Evolutionary conservation across 53 echinoderm and acorn worm genomes (phyloP), one percentile per base, ranked within the genome.

Genomic region (Apostichopus leukothele): DNA sequence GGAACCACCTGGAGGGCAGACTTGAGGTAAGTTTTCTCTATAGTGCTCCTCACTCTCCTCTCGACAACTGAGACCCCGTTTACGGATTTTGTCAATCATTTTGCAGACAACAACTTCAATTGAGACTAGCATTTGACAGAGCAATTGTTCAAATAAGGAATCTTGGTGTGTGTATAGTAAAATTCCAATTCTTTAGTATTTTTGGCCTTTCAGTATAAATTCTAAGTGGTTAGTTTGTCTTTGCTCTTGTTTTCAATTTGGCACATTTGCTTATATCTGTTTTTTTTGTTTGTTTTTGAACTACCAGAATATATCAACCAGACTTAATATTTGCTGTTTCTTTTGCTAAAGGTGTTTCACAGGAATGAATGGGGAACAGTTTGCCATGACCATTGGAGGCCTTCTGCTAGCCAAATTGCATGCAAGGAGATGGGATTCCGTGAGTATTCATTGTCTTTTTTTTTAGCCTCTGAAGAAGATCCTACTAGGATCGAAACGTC

Each of bases 341-440:
- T 52, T 81, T 50, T 50, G n/a, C 4, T 50, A 52, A 25, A 96
- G 96, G 89, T 96, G 0, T 90, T 91, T 51, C 87, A 98, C 61
- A 93, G 89, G 1, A 80, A 88, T 22, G 91, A 94, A 53, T 99
- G 96, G 99, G 99, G 99, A 26, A 92, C 99, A 8, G 91, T 99
- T 27, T 99, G 95, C 75, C 78, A 88, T 74, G 96, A 99, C 76
- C 85, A 76, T 83, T 99, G 93, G 86, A 60, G 89, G 6, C 74
- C 57, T 59, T 51, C 71, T 75, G 90, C 94, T n/a, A 94, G 95
- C 4, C 67, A 83, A 76, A 90, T 99, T 75, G 91, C 94, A 5
- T 99, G 99, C 83, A 73, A 23, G 19, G 92, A 93, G 55, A 90
- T 99, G 57, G 92, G 92, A 60, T 88, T 95, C 53, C 95, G 98